phyloP scores from a whole-genome alignment of 2,888 invertebrate genomes.

The Machimus atricapillus region DNA sequence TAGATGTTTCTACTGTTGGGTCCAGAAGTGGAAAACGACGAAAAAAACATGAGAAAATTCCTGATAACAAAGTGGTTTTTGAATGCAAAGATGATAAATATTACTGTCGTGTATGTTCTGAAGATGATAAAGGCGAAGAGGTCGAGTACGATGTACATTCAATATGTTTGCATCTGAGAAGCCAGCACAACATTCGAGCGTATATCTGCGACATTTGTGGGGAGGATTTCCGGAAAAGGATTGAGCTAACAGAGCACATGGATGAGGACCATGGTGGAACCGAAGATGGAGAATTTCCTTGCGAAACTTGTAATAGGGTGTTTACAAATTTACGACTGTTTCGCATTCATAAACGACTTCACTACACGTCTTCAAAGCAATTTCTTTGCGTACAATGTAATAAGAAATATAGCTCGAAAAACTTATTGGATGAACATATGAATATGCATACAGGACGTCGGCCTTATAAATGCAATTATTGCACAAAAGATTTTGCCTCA shows the following conservation, averaged over 20 bases:
- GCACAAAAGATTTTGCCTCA: conserved; percentile 78
- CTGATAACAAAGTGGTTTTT: conserved; percentile 46
- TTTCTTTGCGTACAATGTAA: conserved; percentile 73
- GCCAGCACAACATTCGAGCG: conserved; percentile 68
- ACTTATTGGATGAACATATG: conserved; percentile 75
- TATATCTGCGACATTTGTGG: conserved; percentile 78
- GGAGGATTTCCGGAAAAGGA: conserved; percentile 69
- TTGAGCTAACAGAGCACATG: conserved; percentile 70
- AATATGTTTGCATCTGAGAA: conserved; percentile 70
- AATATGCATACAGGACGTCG: conserved; percentile 74
- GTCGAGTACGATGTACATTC: conserved; percentile 66
- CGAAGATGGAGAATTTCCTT: conserved; percentile 71
- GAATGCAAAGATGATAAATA: conserved; percentile 62
- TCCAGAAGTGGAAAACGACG: not conserved
- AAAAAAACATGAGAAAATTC: not conserved
- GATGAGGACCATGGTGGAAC: conserved; percentile 68
- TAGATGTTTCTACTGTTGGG: not conserved
- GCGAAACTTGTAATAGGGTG: conserved; percentile 69
- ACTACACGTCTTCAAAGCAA: conserved; percentile 68
- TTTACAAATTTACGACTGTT: conserved; percentile 69
- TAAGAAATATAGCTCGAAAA: conserved; percentile 73
- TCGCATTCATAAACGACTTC: conserved; percentile 71
- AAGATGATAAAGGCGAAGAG: conserved; percentile 59
- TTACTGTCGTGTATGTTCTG: conserved; percentile 60
- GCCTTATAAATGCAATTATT: conserved; percentile 71